These are phyloP conservation scores for Clarias fuscus DNA, from an alignment of 2,797 vertebrate genomes.

Conservation along the genomic window DNA sequence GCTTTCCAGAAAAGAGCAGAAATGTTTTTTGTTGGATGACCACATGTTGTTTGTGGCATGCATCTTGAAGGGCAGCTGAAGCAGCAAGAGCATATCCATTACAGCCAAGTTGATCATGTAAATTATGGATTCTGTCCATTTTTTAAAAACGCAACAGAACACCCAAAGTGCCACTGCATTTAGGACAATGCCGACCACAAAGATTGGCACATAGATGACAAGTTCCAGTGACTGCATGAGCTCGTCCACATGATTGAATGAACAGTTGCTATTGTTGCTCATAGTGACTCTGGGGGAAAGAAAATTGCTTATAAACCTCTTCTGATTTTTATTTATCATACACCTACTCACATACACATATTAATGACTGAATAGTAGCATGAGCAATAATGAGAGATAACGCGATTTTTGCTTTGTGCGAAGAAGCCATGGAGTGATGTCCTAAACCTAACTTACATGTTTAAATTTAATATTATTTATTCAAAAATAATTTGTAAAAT, in stretches of 20 bases:
- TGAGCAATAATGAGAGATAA: neutral
- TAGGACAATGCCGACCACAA: conserved; percentile 76
- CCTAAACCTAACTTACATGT: neutral
- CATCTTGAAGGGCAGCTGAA: conserved; percentile 85
- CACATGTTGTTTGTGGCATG: conserved; percentile 58
- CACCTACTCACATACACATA: neutral
- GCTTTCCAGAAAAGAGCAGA: conserved; percentile 79
- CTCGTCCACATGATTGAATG: conserved; percentile 59
- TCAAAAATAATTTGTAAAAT: neutral
- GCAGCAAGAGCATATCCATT: conserved; percentile 83
- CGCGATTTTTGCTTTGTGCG: neutral
- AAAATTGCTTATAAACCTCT: neutral
- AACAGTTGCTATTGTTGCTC: conserved; percentile 60
- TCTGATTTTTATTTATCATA: neutral
- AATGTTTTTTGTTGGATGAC: fast-evolving
- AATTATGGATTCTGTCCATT: conserved; percentile 80
- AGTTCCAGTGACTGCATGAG: conserved; percentile 70
- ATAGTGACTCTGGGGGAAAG: conserved; percentile 48
- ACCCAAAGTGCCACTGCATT: conserved; percentile 76
- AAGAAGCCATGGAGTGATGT: neutral
- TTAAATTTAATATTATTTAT: neutral
- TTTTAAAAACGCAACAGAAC: conserved; percentile 75
- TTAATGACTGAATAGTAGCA: neutral
- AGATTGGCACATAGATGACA: conserved; percentile 80
- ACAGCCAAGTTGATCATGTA: conserved; percentile 88